phyloP scores from a whole-genome alignment of 2,888 invertebrate genomes.

The Eupelmus urozonus region DNA sequence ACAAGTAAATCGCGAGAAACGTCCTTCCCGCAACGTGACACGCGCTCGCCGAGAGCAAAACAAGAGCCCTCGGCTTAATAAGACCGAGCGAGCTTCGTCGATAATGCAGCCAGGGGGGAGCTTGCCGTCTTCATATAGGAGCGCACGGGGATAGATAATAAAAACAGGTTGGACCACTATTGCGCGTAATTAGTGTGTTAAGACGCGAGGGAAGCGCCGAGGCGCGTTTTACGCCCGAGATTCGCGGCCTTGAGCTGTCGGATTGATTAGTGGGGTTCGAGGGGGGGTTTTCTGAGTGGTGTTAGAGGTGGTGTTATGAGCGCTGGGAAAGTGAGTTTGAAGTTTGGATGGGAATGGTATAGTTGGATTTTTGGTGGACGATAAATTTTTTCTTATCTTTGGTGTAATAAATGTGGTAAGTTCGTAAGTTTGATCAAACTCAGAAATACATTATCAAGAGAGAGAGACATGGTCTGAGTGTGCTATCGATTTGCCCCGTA shows the following conservation, averaged over 20 bases:
- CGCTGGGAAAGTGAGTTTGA: too few species aligned
- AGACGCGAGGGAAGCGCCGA: conserved; percentile 12
- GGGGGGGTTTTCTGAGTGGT: too few species aligned
- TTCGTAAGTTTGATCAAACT: too few species aligned
- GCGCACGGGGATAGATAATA: conserved; percentile 58
- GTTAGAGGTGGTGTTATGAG: too few species aligned
- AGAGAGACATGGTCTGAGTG: too few species aligned
- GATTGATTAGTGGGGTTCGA: background rate
- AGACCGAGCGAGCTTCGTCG: conserved; percentile 54
- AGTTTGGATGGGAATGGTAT: too few species aligned
- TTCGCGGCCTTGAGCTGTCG: background rate
- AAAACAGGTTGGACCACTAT: conserved; percentile 65
- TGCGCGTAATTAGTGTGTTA: conserved; percentile 64
- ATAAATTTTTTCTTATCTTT: too few species aligned
- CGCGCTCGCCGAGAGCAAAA: conserved; percentile 26
- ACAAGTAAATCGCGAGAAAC: conserved; percentile 56
- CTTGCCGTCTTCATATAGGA: conserved; percentile 63
- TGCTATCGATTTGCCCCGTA: conserved; percentile 45
- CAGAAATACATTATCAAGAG: too few species aligned
- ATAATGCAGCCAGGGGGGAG: conserved; percentile 59
- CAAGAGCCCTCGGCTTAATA: conserved; percentile 15
- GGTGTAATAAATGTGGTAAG: too few species aligned
- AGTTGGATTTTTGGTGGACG: too few species aligned
- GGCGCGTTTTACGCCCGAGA: background rate
- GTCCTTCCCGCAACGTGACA: conserved; percentile 15